Percentiles rank a stretch among this genome's conserved stretches.
Conservation (phyloP, 2,797 vertebrate genomes). For the Pempheris klunzingeri region DNA sequence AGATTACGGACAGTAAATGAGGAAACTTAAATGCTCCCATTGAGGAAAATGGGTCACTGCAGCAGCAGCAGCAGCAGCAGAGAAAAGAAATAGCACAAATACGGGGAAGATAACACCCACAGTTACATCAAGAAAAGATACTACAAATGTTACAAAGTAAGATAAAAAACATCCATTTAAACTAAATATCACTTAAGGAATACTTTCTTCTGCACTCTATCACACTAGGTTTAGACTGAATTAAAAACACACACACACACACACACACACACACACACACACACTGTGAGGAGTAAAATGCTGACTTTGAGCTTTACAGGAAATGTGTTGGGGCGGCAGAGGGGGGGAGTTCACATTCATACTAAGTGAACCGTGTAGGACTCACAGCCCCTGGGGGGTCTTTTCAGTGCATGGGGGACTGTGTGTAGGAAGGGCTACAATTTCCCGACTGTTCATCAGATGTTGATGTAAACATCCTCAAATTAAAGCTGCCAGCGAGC, state of each 20-base stretch:
- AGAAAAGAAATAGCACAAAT: neutral
- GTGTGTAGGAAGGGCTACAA: neutral
- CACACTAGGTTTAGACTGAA: neutral
- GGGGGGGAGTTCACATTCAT: neutral
- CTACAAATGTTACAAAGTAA: neutral
- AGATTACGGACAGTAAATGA: conserved; percentile 3
- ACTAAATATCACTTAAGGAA: neutral
- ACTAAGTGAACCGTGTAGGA: neutral
- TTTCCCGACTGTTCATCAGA: conserved; percentile 4
- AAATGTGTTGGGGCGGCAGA: conserved; percentile 5
- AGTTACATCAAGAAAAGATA: neutral
- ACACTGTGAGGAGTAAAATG: neutral
- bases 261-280: no score
- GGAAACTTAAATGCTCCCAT: neutral
- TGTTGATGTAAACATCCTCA: conserved; percentile 1
- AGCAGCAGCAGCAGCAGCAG: neutral
- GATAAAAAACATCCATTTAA: neutral
- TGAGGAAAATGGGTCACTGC: conserved; percentile 17
- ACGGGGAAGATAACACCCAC: neutral
- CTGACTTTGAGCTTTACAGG: neutral
- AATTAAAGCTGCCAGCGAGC: neutral
- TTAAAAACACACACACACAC: no score
- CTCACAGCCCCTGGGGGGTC: neutral
- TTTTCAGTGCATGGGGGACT: neutral
- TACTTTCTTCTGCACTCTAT: neutral